Evolutionary conservation across 1,140 invertebrate species (phyloP), one percentile per base, ranked within the genome.

Genomic region (Drosophila oshimai): DNA sequence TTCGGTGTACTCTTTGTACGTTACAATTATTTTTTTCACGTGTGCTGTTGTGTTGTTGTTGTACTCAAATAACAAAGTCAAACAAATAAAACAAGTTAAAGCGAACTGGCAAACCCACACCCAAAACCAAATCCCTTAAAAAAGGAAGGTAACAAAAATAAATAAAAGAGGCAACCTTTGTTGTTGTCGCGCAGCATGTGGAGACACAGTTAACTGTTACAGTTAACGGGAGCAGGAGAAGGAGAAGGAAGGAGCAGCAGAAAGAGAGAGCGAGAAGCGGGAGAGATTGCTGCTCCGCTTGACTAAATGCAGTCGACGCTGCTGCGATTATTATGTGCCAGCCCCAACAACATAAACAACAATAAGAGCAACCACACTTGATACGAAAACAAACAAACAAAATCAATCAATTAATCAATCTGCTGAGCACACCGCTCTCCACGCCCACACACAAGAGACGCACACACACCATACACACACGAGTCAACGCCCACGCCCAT

Each of bases 381-480:
- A 87, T 87, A 87, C 80, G 45, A 86, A 86, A 86, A 86, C 87
- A 86, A 86, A 86, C 81, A 86, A 86, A 87, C 81, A 86, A 86
- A 86, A 86, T 86, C 76, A 86, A 86, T 86, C 80, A 86, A 86
- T 86, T 86, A 87, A 86, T 86, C 81, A 86, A 86, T 84, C 80
- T 86, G 79, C 51, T 70, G 67, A 70, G 67, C 67, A 72, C 46
- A 60, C 46, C 75, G 53, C 41, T 44, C 51, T 75, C 74, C 74
- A 76, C 74, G 74, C 74, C 65, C 58, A 55, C 71, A 22, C 39
- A 33, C 24, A 34, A 22, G 55, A 64, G 22, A 49, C 31, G 28
- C 42, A 41, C 29, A 42, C 46, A 29, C 41, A 47, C 62, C 54
- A 26, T 12, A 37, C 47, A 42, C 42, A 53, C 47, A 33, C 53